phyloP scores from a whole-genome alignment of 2,113 vertebrate species.

The Callocephalon fimbriatum region DNA sequence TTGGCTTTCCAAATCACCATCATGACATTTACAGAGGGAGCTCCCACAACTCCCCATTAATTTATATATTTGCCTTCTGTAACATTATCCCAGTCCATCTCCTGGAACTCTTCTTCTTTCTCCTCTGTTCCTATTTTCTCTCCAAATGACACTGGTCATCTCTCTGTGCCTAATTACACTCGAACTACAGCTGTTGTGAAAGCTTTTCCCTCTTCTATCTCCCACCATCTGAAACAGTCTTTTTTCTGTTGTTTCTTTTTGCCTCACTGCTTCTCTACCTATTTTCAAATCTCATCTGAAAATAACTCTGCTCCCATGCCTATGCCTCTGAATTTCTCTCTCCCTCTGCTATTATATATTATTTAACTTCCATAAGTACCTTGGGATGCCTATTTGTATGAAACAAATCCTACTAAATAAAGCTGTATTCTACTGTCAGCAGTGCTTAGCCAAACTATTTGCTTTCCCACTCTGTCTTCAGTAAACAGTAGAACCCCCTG shows the following conservation, averaged over 20 bases:
- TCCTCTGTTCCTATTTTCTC: background rate
- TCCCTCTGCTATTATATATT: conserved; percentile 40
- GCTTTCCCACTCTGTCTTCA: background rate
- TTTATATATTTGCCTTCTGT: background rate
- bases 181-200: background rate
- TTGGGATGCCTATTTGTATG: conserved; percentile 4
- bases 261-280: background rate
- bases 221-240: conserved; percentile 4
- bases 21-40: background rate
- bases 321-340: conserved; percentile 36
- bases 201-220: background rate
- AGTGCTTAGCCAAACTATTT: conserved; percentile 6
- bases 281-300: conserved; percentile 56
- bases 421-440: background rate
- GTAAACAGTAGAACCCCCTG: background rate
- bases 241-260: conserved; percentile 35
- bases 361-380: conserved; percentile 57
- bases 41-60: background rate
- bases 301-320: conserved; percentile 13
- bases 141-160: background rate
- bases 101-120: background rate
- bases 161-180: conserved; percentile 13
- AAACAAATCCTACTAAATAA: conserved; percentile 34
- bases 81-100: background rate
- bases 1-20: background rate